phyloP scores from a whole-genome alignment of 2,888 invertebrate genomes.

The Drosophila recens region DNA sequence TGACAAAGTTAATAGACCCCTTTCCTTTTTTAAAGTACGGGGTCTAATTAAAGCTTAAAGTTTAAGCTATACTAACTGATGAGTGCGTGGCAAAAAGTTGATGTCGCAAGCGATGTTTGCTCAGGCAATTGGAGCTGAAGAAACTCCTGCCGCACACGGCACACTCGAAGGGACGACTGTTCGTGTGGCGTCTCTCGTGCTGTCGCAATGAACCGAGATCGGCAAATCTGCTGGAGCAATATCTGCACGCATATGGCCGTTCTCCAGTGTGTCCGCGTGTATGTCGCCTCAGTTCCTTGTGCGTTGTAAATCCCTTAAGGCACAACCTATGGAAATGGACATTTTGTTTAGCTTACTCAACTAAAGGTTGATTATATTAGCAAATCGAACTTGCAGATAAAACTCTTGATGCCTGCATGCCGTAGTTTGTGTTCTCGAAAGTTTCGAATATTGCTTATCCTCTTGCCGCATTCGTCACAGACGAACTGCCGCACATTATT shows the following conservation, averaged over 20 bases:
- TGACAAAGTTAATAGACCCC: too few species aligned
- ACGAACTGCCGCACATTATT: neutral
- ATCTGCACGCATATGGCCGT: slow-evolving; percentile 75
- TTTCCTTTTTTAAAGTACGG: too few species aligned
- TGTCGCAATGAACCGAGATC: slow-evolving; percentile 71
- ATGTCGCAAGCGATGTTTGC: slow-evolving; percentile 65
- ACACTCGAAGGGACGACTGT: slow-evolving; percentile 73
- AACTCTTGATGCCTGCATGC: slow-evolving; percentile 44
- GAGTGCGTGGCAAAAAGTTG: slow-evolving; percentile 4
- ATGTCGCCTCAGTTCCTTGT: slow-evolving; percentile 42
- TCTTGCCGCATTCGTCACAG: slow-evolving; percentile 44
- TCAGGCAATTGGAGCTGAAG: slow-evolving; percentile 73
- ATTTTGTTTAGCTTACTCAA: neutral
- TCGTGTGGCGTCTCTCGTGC: slow-evolving; percentile 78
- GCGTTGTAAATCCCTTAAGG: slow-evolving; percentile 40
- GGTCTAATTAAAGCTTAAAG: too few species aligned
- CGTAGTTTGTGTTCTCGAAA: slow-evolving; percentile 44
- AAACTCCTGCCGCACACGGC: slow-evolving; percentile 71
- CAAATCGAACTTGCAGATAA: slow-evolving; percentile 27
- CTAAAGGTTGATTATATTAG: neutral
- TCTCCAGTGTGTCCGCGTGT: slow-evolving; percentile 77
- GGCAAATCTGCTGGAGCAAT: slow-evolving; percentile 72
- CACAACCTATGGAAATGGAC: slow-evolving; percentile 34
- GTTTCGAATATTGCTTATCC: slow-evolving; percentile 25
- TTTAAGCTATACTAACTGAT: slow-evolving; percentile 29